Base-by-base conservation (phyloP, 1,140 invertebrate species). In the Dreissena rostriformis region DNA sequence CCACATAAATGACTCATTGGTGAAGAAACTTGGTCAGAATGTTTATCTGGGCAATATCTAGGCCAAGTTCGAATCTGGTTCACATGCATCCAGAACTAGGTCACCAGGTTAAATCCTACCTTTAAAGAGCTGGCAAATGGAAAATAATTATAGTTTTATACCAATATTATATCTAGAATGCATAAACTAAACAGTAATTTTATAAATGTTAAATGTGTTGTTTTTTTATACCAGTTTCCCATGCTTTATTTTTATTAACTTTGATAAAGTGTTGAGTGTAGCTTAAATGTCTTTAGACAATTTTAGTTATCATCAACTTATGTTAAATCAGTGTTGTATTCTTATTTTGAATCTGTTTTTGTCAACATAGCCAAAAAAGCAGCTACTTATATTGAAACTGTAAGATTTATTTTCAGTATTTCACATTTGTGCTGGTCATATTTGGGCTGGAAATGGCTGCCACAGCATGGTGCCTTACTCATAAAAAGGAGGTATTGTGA, bases 381-480 rank as follows among this genome's bases (percentile, higher is more conserved):
- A 57, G 53, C 53, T 57, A 57, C 19, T 19, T 14, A 15, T 49
- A n/a, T 24, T n/a, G 68, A 15, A 24, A 73, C 24, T 57, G 15
- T 57, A 24, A 11, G 52, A 66, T 87, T 2, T 61, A 29, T 86
- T 94, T 95, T 74, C 93, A 97, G 97, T 98, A 97, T 93, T 97
- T 98, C 91, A 95, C 96, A 77, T 92, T 97, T 88, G 96, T 97
- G n/a, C 95, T 97, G 67, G 92, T 97, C 63, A 95, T 97, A 84
- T 97, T 97, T 92, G 94, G 96, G 79, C 95, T 96, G 80, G 96
- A 97, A 91, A 96, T 97, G 82, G 94, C 96, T 85, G 94, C 96
- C 24, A 97, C 96, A 57, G 96, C 96, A 6, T 94, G 97, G 51
- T 96, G 96, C 12, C 97, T 97, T 90, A 94, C 97, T 65, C 97